Evolutionary conservation across 2,888 invertebrate species (phyloP).

Genomic region (Acronicta psi): DNA sequence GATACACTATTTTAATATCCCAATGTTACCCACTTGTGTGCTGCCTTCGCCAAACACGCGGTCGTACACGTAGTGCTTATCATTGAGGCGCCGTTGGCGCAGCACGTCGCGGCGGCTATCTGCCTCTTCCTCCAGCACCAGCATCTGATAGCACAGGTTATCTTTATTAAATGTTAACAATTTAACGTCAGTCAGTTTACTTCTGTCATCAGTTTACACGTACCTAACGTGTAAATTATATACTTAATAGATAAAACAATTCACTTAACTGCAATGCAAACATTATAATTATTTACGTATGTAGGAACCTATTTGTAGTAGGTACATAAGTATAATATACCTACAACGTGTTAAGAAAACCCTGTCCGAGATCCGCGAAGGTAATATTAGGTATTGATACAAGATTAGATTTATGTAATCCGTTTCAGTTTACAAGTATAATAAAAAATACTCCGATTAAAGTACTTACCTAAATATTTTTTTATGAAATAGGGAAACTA

Average conservation of each 20-base stretch:
- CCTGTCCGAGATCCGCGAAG: too few relatives aligned
- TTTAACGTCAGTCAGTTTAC: neutral
- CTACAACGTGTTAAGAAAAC: too few relatives aligned
- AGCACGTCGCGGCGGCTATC: constrained; percentile 88
- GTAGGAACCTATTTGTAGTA: too few relatives aligned
- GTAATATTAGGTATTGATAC: too few relatives aligned
- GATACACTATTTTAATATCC: neutral
- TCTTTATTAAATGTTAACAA: constrained; percentile 13
- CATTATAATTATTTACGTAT: too few relatives aligned
- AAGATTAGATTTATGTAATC: too few relatives aligned
- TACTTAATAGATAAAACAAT: neutral
- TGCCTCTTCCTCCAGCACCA: constrained; percentile 83
- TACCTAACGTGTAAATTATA: constrained; percentile 24
- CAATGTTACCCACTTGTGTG: constrained; percentile 91
- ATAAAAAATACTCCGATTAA: too few relatives aligned
- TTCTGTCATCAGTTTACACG: too few relatives aligned
- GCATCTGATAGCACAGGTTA: constrained; percentile 68
- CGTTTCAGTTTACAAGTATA: too few relatives aligned
- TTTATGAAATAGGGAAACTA: too few relatives aligned
- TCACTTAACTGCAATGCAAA: neutral
- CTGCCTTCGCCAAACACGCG: constrained; percentile 96
- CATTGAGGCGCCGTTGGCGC: constrained; percentile 91
- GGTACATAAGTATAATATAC: too few relatives aligned
- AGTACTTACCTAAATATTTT: too few relatives aligned
- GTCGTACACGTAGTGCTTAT: constrained; percentile 97